These are phyloP conservation scores for Tinamus major DNA, from an alignment of 2,797 vertebrate genomes.

Conservation along the genomic window DNA sequence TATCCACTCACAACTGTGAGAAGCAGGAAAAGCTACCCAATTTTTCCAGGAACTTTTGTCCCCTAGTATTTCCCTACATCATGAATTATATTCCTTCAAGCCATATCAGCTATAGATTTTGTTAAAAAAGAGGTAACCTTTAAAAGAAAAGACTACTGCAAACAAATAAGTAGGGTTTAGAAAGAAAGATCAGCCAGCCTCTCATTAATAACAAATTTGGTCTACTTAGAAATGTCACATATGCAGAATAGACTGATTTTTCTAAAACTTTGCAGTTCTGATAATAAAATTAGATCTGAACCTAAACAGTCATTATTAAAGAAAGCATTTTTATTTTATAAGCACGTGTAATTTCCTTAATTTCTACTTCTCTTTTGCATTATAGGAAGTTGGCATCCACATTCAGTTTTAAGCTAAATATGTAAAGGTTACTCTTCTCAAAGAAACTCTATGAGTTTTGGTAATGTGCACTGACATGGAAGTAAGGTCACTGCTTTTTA, in stretches of 20 bases:
- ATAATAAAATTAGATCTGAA: background rate
- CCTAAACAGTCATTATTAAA: background rate
- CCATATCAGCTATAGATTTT: background rate
- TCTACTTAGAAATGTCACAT: background rate
- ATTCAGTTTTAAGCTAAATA: background rate
- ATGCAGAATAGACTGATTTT: background rate
- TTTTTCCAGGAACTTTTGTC: slow-evolving; percentile 51
- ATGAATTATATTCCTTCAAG: slow-evolving; percentile 26
- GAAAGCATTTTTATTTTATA: background rate
- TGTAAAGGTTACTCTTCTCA: background rate
- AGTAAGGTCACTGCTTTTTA: background rate
- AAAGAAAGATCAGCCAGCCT: background rate
- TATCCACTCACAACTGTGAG: slow-evolving; percentile 14
- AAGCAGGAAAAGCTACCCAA: slow-evolving; percentile 43
- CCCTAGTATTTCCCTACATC: slow-evolving; percentile 15
- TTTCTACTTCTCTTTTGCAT: background rate
- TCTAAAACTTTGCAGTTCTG: background rate
- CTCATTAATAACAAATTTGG: background rate
- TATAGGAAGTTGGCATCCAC: background rate
- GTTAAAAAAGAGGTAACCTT: slow-evolving; percentile 3
- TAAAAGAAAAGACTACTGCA: background rate
- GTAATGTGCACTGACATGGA: slow-evolving; percentile 8
- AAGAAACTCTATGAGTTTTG: background rate
- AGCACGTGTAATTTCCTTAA: background rate
- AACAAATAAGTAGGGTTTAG: background rate